A percentile compares a stretch with the other conserved stretches of the same genome.
Conservation (phyloP, 2,888 invertebrate genomes). For the Dolomedes plantarius region DNA sequence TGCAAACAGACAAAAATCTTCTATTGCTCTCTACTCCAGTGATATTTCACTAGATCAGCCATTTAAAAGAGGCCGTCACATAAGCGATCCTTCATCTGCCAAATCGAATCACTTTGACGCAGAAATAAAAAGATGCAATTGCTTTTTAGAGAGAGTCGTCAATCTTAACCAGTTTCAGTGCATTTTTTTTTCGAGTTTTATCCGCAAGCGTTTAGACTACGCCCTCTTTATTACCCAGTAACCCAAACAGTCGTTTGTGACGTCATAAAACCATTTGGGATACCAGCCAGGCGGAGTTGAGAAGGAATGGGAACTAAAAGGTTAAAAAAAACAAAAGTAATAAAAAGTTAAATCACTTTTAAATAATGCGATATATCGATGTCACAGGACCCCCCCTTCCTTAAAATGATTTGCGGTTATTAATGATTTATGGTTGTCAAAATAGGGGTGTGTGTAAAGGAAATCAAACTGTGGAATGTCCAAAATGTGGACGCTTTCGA, state of each 20-base stretch:
- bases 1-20: too few species aligned
- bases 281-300: conserved; percentile 42
- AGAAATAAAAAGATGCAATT: not conserved
- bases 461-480: conserved; percentile 6
- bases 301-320: conserved; percentile 38
- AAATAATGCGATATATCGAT: conserved; percentile 32
- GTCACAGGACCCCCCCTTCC: conserved; percentile 3
- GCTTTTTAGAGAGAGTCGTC: not conserved
- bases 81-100: too few species aligned
- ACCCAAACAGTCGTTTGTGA: conserved; percentile 43
- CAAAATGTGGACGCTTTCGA: conserved; percentile 3
- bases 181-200: not conserved
- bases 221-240: conserved; percentile 63
- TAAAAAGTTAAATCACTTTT: conserved; percentile 27
- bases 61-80: too few species aligned
- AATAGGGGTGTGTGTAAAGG: conserved; percentile 31
- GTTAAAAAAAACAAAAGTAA: conserved; percentile 36
- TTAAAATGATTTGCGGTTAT: conserved; percentile 30
- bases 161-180: conserved; percentile 3
- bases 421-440: conserved; percentile 52
- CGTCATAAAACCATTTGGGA: conserved; percentile 46
- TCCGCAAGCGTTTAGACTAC: conserved; percentile 34
- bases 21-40: too few species aligned
- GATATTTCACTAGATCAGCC: too few species aligned
- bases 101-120: too few species aligned